These are phyloP conservation scores for Ceryle rudis DNA, from an alignment of 2,797 vertebrate species.

Conservation along the genomic window DNA sequence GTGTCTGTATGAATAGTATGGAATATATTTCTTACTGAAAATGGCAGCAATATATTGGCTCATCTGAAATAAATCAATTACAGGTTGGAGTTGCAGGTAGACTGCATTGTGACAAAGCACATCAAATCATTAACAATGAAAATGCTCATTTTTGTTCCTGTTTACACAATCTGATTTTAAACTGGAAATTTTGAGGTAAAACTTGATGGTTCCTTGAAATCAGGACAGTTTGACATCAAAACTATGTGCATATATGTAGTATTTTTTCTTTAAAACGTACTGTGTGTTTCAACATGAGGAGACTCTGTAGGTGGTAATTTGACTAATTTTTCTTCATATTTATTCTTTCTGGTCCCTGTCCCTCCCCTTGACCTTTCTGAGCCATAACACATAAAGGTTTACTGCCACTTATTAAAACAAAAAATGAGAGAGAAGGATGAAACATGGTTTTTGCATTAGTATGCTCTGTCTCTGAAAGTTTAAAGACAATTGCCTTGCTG, in stretches of 20 bases:
- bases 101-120: not conserved
- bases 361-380: not conserved
- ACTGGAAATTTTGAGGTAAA: not conserved
- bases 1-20: not conserved
- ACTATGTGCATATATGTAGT: rapidly evolving
- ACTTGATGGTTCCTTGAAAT: not conserved
- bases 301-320: not conserved
- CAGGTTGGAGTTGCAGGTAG: not conserved
- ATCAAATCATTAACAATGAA: not conserved
- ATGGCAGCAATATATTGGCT: not conserved
- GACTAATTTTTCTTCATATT: not conserved
- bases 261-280: not conserved
- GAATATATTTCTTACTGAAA: not conserved
- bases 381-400: not conserved
- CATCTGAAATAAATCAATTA: not conserved
- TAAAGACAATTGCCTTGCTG: not conserved
- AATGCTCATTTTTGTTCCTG: not conserved
- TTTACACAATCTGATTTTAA: not conserved
- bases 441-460: not conserved
- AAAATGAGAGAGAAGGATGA: not conserved
- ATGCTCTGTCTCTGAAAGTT: not conserved
- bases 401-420: not conserved
- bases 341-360: not conserved
- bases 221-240: not conserved
- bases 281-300: not conserved